Evolutionary conservation across 2,888 invertebrate species (phyloP), one percentile per base, ranked within the genome.

Genomic region (Hirtodrosophila alboralis): DNA sequence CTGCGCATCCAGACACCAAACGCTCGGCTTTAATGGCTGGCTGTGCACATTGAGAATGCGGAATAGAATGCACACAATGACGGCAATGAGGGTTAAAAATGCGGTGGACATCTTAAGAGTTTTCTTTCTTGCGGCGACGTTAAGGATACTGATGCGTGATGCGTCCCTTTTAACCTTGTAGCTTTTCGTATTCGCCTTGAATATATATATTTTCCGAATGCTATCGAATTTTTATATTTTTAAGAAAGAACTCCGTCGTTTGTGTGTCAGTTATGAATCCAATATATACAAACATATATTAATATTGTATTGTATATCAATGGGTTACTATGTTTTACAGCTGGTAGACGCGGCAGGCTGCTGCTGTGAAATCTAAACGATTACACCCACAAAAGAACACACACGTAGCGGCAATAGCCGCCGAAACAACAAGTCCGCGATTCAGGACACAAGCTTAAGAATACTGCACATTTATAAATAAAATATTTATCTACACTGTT

Each of bases 21-120:
- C 93, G 84, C 93, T 92, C 59, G 96, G 96, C 91, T 94, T 95
- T 84, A 95, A 93, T 27, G 96, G 94, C 88, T 95, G 94, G 87
- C 95, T 95, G 91, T 95, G 95, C 65, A 96, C 95, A 91, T 96
- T 96, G 76, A 96, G 91, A 89, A 96, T 94, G 89, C 96, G 93
- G 89, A 96, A 96, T 74, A 96, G 92, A 86, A 96, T 93, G 91
- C 96, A 96, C 65, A 96, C 91, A 84, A 96, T 94, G 63, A 96
- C 95, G 69, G 96, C 96, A 77, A 96, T 91, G 59, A 95, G 94
- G 64, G 96, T 95, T 81, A 96, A 91, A 75, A 96, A 92, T 65
- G 95, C 95, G 68, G 96, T 95, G 84, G 96, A 96, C 96, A 96
- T 96, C 8, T 64, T 69, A 16, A 10, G 6, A 26, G n/a, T 38